phyloP scores from a whole-genome alignment of 2,113 vertebrate genomes.

The Pholis gunnellus region DNA sequence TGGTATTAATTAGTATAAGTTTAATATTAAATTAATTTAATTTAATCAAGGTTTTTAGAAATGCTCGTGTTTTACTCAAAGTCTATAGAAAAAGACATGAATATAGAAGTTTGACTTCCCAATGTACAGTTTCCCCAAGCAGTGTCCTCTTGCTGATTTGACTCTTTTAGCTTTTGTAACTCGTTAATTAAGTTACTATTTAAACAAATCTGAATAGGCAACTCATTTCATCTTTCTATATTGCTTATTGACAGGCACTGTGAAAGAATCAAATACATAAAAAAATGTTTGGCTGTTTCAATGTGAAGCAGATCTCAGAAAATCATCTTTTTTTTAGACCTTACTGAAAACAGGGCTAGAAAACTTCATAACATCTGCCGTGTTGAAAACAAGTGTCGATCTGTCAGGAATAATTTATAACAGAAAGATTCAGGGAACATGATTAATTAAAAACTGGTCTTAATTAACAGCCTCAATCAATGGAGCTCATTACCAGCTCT shows the following conservation, averaged over 20 bases:
- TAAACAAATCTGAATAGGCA: not conserved
- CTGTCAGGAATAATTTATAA: slow-evolving; percentile 77
- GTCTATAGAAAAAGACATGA: not conserved
- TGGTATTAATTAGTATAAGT: not conserved
- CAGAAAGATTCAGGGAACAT: slow-evolving; percentile 65
- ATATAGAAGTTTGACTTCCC: not conserved
- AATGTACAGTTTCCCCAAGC: not conserved
- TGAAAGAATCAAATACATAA: not conserved
- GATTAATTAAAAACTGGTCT: slow-evolving; percentile 77
- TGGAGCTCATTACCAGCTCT: slow-evolving; percentile 71
- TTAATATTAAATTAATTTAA: not conserved
- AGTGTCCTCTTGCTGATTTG: not conserved
- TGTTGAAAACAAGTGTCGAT: slow-evolving; percentile 55
- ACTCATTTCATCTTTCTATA: not conserved
- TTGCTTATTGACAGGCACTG: not conserved
- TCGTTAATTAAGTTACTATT: not conserved
- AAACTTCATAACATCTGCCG: slow-evolving; percentile 48
- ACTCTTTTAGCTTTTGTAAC: not conserved
- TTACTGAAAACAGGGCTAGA: slow-evolving; percentile 2
- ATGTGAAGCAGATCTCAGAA: not conserved
- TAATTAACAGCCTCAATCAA: slow-evolving; percentile 77
- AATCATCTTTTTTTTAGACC: not conserved
- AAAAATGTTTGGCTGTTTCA: not conserved
- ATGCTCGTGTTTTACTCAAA: not conserved
- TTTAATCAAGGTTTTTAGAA: not conserved